A percentile compares a stretch with the other conserved stretches of the same genome.
phyloP scores from a whole-genome alignment of 92 coral and sea anemone genomes.

The Porites divaricata region DNA sequence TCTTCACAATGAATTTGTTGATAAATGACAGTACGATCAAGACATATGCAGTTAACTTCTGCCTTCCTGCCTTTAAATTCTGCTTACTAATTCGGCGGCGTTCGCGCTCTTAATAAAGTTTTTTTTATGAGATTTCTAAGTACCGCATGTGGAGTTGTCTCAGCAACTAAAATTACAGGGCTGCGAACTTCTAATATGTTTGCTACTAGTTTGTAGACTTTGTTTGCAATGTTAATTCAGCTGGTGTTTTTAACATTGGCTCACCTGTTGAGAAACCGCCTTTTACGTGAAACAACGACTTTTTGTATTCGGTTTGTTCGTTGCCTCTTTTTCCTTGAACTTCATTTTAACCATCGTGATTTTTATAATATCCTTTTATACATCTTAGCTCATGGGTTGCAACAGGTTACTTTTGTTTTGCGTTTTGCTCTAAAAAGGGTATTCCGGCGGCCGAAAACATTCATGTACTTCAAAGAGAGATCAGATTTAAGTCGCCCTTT shows the following conservation, averaged over 20 bases:
- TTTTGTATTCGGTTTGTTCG: slow-evolving; percentile 18
- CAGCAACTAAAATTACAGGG: slow-evolving; percentile 25
- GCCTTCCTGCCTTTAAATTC: not conserved
- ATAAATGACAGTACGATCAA: not conserved
- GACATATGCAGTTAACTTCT: too few species aligned
- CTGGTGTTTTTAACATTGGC: not conserved
- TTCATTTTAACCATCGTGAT: not conserved
- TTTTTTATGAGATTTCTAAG: too few species aligned
- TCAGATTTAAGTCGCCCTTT: too few species aligned
- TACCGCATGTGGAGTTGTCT: slow-evolving; percentile 35
- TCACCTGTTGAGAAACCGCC: slow-evolving; percentile 4
- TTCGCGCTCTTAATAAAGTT: not conserved
- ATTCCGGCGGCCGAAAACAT: too few species aligned
- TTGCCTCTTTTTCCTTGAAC: not conserved
- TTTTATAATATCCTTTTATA: not conserved
- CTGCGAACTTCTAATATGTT: slow-evolving; percentile 4
- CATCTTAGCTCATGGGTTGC: too few species aligned
- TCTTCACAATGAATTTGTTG: not conserved
- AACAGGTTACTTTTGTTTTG: too few species aligned
- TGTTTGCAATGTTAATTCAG: slow-evolving; percentile 28
- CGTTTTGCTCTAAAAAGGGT: too few species aligned
- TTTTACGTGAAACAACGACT: not conserved
- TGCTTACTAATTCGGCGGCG: not conserved
- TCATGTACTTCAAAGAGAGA: too few species aligned
- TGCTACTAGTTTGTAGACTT: slow-evolving; percentile 14